Conservation (phyloP, 2,113 vertebrate species). For the Notarius lentiginosus region DNA sequence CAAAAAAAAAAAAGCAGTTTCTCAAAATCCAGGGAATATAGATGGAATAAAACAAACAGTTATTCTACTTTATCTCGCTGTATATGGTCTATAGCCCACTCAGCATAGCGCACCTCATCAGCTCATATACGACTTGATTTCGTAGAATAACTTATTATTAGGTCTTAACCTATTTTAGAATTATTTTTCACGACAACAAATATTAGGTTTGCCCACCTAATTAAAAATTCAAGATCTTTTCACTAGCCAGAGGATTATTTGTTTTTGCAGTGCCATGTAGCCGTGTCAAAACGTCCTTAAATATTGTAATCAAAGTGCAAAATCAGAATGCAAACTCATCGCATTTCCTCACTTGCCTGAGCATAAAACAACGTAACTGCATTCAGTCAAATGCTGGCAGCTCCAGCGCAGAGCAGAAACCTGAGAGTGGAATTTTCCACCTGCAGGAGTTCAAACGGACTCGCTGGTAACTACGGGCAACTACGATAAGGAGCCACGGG, state of each 20-base stretch:
- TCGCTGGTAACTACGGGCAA: constrained; percentile 28
- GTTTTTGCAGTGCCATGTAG: not conserved
- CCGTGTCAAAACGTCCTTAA: not conserved
- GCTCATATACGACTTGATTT: no score
- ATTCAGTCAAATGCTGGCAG: not conserved
- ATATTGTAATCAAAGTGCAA: not conserved
- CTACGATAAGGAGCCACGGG: constrained; percentile 3
- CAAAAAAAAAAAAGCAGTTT: no score
- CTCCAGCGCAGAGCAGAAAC: constrained; percentile 10
- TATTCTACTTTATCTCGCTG: no score
- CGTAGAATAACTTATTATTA: no score
- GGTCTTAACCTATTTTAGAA: not conserved
- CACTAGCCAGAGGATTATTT: not conserved
- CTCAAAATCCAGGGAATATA: no score
- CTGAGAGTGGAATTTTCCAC: constrained; percentile 26
- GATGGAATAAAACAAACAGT: no score
- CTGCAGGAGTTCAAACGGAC: constrained; percentile 21
- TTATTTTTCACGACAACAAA: not conserved
- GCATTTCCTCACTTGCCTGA: not conserved
- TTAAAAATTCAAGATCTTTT: not conserved
- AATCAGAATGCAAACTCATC: not conserved
- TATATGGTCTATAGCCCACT: no score
- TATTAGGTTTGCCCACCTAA: not conserved
- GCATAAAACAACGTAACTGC: not conserved
- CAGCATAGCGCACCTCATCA: no score